Conservation (phyloP, 2,888 invertebrate species). For the Eubasilissa splendida region DNA sequence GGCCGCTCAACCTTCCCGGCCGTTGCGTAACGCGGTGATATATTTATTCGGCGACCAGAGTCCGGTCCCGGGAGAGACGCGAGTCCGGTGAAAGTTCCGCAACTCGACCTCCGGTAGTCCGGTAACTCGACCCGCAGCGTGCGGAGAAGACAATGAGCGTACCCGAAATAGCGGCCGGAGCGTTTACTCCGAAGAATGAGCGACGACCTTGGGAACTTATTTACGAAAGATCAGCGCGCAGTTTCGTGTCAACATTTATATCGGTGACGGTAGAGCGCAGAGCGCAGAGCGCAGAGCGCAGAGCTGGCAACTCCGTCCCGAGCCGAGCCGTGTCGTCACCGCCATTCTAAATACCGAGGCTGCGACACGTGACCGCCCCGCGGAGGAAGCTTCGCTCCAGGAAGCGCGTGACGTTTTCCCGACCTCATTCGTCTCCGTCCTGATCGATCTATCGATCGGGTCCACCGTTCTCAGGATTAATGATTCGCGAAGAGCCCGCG, state of each 20-base stretch:
- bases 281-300: too few species aligned
- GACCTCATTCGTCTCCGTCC: background rate
- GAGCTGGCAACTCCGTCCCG: slow-evolving; percentile 14
- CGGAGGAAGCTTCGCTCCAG: slow-evolving; percentile 21
- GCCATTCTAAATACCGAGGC: slow-evolving; percentile 21
- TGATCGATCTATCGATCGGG: background rate
- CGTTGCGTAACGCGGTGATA: slow-evolving; percentile 1
- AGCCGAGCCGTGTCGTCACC: background rate
- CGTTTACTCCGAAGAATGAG: slow-evolving; percentile 19
- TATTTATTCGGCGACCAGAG: background rate
- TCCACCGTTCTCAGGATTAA: slow-evolving; percentile 9
- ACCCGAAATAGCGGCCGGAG: slow-evolving; percentile 24
- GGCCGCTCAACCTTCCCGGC: slow-evolving; percentile 1
- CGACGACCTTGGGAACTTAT: slow-evolving; percentile 32
- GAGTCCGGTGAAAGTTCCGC: too few species aligned
- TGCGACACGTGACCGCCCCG: background rate
- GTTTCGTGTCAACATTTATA: slow-evolving; percentile 32
- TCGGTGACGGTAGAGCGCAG: slow-evolving; percentile 21
- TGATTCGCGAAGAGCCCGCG: slow-evolving; percentile 27
- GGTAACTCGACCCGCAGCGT: background rate
- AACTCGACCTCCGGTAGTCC: too few species aligned
- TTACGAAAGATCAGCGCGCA: slow-evolving; percentile 32
- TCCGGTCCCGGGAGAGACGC: too few species aligned
- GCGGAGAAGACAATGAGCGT: slow-evolving; percentile 26
- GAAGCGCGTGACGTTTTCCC: background rate